Conservation (phyloP, 2,797 vertebrate species). For the Pseudotriccus pelzelni region DNA sequence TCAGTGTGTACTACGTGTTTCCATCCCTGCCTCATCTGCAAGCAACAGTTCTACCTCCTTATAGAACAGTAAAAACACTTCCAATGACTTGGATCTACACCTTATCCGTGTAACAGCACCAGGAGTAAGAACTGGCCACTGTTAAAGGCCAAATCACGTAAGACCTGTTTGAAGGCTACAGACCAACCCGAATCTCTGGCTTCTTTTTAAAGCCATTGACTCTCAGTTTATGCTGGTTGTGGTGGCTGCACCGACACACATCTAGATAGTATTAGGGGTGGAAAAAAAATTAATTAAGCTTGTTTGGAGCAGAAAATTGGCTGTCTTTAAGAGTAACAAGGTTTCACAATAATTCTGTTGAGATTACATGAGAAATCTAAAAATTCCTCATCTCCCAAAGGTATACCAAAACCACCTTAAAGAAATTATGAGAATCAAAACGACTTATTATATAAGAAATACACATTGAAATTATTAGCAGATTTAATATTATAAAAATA, state of each 20-base stretch:
- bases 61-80: not conserved
- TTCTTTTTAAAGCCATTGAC: not conserved
- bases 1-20: fast-evolving
- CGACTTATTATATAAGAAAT: not conserved
- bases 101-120: not conserved
- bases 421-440: not conserved
- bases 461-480: not conserved
- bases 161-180: not conserved
- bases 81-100: not conserved
- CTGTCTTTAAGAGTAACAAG: not conserved
- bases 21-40: not conserved
- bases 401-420: not conserved
- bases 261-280: not conserved
- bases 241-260: not conserved
- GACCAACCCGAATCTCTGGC: not conserved
- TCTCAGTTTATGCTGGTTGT: not conserved
- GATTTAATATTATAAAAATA: too few species aligned
- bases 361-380: not conserved
- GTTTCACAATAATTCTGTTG: not conserved
- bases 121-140: not conserved
- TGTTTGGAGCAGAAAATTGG: not conserved
- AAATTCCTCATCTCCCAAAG: not conserved
- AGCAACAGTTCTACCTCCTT: not conserved
- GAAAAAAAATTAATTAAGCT: not conserved
- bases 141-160: not conserved